Base-by-base conservation (phyloP, 2,113 vertebrate genomes). In the Nycticorax nycticorax region DNA sequence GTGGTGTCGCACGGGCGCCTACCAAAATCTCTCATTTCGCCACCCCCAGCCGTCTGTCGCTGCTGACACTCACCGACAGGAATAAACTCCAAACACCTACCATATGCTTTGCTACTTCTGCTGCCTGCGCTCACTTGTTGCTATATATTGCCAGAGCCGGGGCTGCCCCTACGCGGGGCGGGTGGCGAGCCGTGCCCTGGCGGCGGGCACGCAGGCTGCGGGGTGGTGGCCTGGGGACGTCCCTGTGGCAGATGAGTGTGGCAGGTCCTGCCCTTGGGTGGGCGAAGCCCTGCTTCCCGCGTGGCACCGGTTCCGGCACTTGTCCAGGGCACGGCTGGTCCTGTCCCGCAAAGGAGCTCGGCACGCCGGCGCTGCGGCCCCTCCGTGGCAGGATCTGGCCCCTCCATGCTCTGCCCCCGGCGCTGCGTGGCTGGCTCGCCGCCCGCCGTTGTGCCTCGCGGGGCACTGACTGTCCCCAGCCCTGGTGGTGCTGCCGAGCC, bases 41-140 rank as follows among this genome's bases (percentile, higher is more conserved):
- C 95, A 26, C 96, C 96, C 94, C 90, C 96, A 78, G 68, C 96
- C 92, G 95, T 94, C 96, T 96, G 96, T 95, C 93, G 52, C 95
- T 57, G 95, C 85, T 93, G 85, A 68, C 93, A 93, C 96, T 92
- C 85, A 11, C n/a, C 9, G 92, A 68, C 93, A 88, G 93, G 94
- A 96, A 97, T 96, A 95, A 95, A 94, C 92, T 85, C 90, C 92
- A 95, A 95, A 52, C 95, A 93, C 93, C 96, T 53, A 80, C 96
- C 96, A 56, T 85, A 95, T 88, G 96, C 91, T 96, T 73, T 88
- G 90, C 92, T 78, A 41, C 92, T 88, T 80, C 95, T 93, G 93
- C 95, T 91, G 90, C 88, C 82, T 24, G 90, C 12, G 4, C 85
- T 92, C 93, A 20, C 82, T 90, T 47, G 90, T 95, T 88, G 57